Percentiles rank a stretch among this genome's conserved stretches.
Evolutionary conservation across 2,113 vertebrate genomes (phyloP).

Genomic region (Tichodroma muraria): DNA sequence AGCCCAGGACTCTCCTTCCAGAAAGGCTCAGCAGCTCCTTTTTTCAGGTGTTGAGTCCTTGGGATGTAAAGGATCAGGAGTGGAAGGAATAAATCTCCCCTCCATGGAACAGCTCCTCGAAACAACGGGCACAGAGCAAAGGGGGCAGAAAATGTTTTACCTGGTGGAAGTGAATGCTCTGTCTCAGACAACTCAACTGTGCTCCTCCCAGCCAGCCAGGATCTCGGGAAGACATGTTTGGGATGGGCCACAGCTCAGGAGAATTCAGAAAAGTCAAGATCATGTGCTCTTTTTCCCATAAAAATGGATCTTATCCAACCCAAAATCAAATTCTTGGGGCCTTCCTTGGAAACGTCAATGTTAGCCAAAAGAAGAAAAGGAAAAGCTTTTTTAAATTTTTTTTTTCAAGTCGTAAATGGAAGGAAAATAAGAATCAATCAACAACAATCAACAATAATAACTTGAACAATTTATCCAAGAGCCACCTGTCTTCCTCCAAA

Average conservation of each 20-base stretch:
- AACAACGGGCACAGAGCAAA: not conserved
- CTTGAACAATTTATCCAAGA: not conserved
- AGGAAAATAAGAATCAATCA: not conserved
- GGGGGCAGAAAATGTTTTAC: not conserved
- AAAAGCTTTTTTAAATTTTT: fast-evolving
- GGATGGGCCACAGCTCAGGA: not conserved
- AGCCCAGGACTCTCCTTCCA: not conserved
- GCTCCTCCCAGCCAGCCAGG: not conserved
- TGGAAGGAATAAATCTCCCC: not conserved
- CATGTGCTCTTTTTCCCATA: not conserved
- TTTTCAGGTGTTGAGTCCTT: not conserved
- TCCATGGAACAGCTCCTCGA: not conserved
- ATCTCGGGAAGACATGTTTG: fast-evolving
- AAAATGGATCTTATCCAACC: not conserved
- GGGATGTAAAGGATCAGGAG: not conserved
- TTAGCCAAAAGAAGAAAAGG: not conserved
- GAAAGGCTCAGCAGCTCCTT: not conserved
- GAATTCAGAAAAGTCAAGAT: not conserved
- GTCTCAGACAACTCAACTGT: not conserved
- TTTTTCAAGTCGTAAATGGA: too few relatives aligned
- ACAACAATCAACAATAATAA: not conserved
- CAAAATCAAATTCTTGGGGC: not conserved
- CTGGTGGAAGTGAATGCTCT: fast-evolving
- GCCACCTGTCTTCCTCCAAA: not conserved
- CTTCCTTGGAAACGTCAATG: not conserved